Percentiles rank a stretch among this genome's conserved stretches.
These are phyloP conservation scores for Neopipo cinnamomea DNA, from an alignment of 2,113 vertebrate species.

Conservation along the genomic window DNA sequence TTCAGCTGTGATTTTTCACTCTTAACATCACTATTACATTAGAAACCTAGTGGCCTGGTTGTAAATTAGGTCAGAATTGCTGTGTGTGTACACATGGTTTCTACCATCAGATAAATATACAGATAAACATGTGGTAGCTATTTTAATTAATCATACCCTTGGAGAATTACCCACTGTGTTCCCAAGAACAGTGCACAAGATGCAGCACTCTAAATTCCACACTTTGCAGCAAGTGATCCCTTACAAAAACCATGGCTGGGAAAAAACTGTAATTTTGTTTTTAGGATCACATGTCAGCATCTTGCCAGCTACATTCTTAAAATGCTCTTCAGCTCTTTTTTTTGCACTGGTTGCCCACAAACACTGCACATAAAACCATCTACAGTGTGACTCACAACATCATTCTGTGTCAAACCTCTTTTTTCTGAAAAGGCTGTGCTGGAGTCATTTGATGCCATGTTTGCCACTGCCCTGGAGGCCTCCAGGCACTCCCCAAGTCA, in stretches of 20 bases:
- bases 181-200: background rate
- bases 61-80: constrained; percentile 18
- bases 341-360: constrained; percentile 11
- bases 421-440: background rate
- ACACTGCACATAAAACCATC: background rate
- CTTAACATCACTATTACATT: background rate
- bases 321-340: background rate
- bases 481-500: background rate
- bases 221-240: background rate
- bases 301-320: constrained; percentile 26
- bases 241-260: background rate
- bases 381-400: background rate
- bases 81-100: background rate
- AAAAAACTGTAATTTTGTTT: constrained; percentile 33
- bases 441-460: background rate
- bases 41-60: background rate
- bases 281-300: constrained; percentile 16
- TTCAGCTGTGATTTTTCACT: constrained; percentile 13
- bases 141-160: constrained; percentile 30
- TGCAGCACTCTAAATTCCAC: background rate
- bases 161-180: constrained; percentile 12
- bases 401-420: background rate
- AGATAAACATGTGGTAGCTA: constrained; percentile 34
- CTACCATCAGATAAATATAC: constrained; percentile 1
- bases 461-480: background rate